These are phyloP conservation scores for Erebia epiphron DNA, from an alignment of 2,888 invertebrate genomes.

Conservation along the genomic window DNA sequence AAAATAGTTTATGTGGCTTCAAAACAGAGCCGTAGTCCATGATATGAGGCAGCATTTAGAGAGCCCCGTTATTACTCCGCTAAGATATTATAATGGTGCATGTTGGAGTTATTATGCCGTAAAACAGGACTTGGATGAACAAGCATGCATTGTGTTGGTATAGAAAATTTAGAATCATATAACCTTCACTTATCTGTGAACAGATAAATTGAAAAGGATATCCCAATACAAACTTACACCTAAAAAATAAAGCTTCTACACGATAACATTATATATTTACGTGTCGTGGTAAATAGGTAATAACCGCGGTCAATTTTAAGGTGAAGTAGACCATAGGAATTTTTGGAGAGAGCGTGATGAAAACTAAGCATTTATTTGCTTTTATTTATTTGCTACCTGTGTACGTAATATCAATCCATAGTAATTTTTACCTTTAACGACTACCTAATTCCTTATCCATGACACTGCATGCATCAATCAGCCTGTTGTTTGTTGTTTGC, in stretches of 20 bases:
- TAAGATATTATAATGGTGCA: slow-evolving; percentile 27
- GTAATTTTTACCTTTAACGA: too few species aligned
- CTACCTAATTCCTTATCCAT: too few species aligned
- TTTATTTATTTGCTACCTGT: too few species aligned
- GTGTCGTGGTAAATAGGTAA: too few species aligned
- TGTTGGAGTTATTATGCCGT: slow-evolving; percentile 26
- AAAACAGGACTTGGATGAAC: slow-evolving; percentile 15
- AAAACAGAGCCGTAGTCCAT: slow-evolving; percentile 18
- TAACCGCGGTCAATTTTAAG: too few species aligned
- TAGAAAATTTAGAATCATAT: neutral
- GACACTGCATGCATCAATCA: too few species aligned
- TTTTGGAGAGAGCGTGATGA: too few species aligned
- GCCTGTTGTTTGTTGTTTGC: too few species aligned
- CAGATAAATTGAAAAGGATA: neutral
- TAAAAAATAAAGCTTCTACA: neutral
- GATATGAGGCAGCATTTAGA: slow-evolving; percentile 21
- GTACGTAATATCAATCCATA: too few species aligned
- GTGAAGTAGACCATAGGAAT: too few species aligned
- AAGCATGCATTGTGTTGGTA: neutral
- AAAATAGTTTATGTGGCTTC: slow-evolving; percentile 22
- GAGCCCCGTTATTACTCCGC: slow-evolving; percentile 15
- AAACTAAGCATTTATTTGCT: too few species aligned
- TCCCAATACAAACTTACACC: neutral
- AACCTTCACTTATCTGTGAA: neutral
- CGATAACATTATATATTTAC: too few species aligned